phyloP scores from a whole-genome alignment of 2,888 invertebrate genomes.

The Sinhomidia bicolor region DNA sequence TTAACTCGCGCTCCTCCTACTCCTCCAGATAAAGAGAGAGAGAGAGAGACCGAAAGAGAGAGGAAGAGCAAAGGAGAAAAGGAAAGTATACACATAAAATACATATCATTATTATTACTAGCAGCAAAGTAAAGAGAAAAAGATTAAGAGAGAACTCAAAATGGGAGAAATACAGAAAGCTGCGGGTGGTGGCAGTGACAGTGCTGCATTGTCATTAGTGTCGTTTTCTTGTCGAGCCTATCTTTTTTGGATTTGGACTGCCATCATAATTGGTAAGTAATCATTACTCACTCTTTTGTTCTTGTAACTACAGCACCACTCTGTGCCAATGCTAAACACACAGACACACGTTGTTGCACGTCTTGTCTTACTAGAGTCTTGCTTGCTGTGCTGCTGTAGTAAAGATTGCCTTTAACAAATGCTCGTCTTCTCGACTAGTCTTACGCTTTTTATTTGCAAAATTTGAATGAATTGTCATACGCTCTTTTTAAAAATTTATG shows the following conservation, averaged over 20 bases:
- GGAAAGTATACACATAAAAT: not conserved
- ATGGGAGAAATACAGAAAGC: conserved; percentile 59
- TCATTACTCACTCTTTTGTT: conserved; percentile 56
- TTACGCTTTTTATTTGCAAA: not conserved
- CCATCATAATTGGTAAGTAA: conserved; percentile 72
- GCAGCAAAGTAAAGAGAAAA: conserved; percentile 19
- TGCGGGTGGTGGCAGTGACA: conserved; percentile 61
- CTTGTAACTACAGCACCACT: too few relatives aligned
- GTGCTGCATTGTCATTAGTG: conserved; percentile 66
- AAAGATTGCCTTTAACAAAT: not conserved
- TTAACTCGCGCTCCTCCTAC: conserved; percentile 53
- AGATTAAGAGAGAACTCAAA: conserved; percentile 56
- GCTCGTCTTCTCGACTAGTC: too few relatives aligned
- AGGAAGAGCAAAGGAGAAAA: conserved; percentile 10
- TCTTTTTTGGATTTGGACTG: conserved; percentile 71
- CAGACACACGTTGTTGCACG: not conserved
- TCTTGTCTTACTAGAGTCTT: not conserved
- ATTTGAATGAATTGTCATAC: conserved; percentile 1
- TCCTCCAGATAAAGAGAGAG: not conserved
- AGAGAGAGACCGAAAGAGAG: not conserved
- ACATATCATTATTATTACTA: conserved; percentile 63
- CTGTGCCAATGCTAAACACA: too few relatives aligned
- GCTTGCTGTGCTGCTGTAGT: not conserved
- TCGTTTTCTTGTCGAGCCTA: conserved; percentile 52
- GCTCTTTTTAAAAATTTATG: conserved; percentile 23